Base-by-base conservation (phyloP, 2,113 vertebrate genomes). In the Rutilus rutilus region DNA sequence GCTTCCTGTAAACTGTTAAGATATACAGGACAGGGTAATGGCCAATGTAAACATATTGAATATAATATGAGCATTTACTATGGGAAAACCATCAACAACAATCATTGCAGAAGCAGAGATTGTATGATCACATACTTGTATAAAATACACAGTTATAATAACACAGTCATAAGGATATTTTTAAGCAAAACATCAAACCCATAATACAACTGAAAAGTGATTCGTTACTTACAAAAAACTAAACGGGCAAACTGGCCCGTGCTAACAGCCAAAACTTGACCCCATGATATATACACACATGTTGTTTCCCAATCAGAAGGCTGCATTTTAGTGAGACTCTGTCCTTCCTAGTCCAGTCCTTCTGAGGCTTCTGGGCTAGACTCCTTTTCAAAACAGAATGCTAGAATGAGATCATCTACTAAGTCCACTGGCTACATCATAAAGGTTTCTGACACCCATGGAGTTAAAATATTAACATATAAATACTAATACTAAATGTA, bases 11-110 rank as follows among this genome's bases (percentile, higher is more conserved):
- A 75, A 75, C 71, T 25, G 71, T 15, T 45, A 74, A 74, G 23
- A 25, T 42, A 74, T 74, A 14, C 42, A 75, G 23, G 36, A 78
- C 50, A 67, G 23, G 62, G 39, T 54, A 84, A 65, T 27, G 74
- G 30, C 7, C 15, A 52, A 75, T 75, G 42, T 50, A 75, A 89
- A 60, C 84, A 76, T 23, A 42, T 21, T 39, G 9, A 42, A 42
- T 39, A 71, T 21, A 71, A 42, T 23, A 42, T 71, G 67, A 21
- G 19, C 9, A 2, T 71, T 71, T 39, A 69, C 8, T 17, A 69
- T 14, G 11, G 39, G 42, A 47, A 39, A 74, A 15, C 14, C 14
- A 50, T 50, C 47, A 52, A 15, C 50, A 52, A 50, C 47, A 50
- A 14, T 50, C 47, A 50, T 14, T 50, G 47, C 12, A 52, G 50